A percentile compares a stretch with the other conserved stretches of the same genome.
These are phyloP conservation scores for Eupleurogrammus muticus DNA, from an alignment of 2,797 vertebrate species.

Conservation along the genomic window DNA sequence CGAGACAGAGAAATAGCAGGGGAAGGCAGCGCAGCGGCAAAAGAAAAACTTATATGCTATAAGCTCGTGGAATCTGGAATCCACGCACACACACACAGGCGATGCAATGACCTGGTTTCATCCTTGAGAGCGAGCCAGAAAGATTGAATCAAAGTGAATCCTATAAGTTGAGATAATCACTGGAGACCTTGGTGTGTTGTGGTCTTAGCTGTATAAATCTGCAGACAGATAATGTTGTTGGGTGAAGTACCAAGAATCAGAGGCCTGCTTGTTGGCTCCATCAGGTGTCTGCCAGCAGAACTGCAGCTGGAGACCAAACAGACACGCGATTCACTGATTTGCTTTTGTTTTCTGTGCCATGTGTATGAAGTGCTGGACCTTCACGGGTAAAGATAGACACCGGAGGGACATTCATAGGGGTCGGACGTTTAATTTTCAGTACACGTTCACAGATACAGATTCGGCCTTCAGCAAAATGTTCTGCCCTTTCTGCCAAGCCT, in stretches of 20 bases:
- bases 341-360: no score
- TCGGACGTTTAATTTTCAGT: no score
- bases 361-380: no score
- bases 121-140: conserved; percentile 31
- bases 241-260: background rate
- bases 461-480: no score
- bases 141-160: conserved; percentile 33
- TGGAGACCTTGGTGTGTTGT: conserved; percentile 4
- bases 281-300: conserved; percentile 40
- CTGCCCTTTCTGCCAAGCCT: no score
- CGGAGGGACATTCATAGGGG: no score
- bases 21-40: background rate
- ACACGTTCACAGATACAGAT: background rate
- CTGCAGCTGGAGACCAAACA: conserved; percentile 19
- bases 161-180: conserved; percentile 11
- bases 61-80: background rate
- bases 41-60: background rate
- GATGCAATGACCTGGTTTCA: conserved; percentile 18
- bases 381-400: no score
- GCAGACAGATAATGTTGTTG: conserved; percentile 18
- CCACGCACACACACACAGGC: background rate
- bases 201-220: background rate
- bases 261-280: conserved; percentile 40
- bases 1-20: background rate
- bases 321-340: no score